Evolutionary conservation across 2,888 invertebrate genomes (phyloP), one percentile per base, ranked within the genome.

Genomic region (Itoplectis maculator): DNA sequence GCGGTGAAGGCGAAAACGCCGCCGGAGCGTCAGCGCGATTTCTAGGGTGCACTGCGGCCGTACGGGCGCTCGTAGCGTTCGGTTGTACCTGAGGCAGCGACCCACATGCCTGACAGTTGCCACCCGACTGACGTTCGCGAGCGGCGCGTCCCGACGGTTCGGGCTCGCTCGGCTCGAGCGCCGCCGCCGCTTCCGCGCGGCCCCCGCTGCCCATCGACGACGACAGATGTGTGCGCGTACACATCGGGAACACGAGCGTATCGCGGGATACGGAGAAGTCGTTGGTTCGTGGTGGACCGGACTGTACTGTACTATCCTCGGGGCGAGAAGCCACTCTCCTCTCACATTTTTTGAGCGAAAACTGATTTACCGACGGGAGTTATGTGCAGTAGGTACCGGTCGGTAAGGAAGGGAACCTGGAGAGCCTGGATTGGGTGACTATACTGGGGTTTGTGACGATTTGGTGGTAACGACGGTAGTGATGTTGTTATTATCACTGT

Each of bases 91-190:
- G 66, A 47, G n/a, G 29, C 63, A 61, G 65, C 73, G 51, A 84
- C 85, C 77, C 65, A 84, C 90, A 87, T 87, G 86, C 88, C 84
- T 86, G 89, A 90, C 88, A 88, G 91, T 92, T 92, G 90, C 92
- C 91, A 92, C 90, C 91, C 92, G 89, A 92, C 92, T 92, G 91
- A 89, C 85, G 85, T 83, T 86, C 79, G 51, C 49, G 69, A 69
- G 69, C 78, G 15, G 54, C 76, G 61, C 72, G 77, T 84, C 82
- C n/a, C 84, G 80, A 79, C 77, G 61, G 81, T 79, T 81, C 65
- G 79, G 77, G 76, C 75, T 69, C 73, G 54, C 73, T 86, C 83
- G 78, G 81, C 83, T 23, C 29, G 1, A 1, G 6, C 40, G 40
- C 15, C 18, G 9, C 0, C 37, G 29, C n/a, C 59, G 29, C 29